Conservation (phyloP, 2,888 invertebrate species). For the Drosophila fungiperda region DNA sequence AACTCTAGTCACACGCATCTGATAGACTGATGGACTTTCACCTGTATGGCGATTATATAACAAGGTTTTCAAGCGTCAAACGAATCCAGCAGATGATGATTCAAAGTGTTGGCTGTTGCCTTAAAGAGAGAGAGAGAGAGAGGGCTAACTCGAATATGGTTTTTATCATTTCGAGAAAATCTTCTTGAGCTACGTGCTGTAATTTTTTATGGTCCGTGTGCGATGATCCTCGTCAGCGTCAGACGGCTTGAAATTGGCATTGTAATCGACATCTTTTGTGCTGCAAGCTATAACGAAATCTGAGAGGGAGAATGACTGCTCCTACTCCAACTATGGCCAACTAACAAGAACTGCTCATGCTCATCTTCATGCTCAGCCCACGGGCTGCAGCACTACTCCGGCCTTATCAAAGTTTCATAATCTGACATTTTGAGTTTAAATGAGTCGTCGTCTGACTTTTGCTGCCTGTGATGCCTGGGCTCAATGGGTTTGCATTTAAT, state of each 20-base stretch:
- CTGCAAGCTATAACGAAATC: conserved; percentile 61
- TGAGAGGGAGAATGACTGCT: conserved; percentile 20
- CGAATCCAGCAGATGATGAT: conserved; percentile 23
- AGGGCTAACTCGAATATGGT: conserved; percentile 12
- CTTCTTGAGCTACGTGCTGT: conserved; percentile 62
- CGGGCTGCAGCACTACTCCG: conserved; percentile 20
- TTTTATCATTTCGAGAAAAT: conserved; percentile 71
- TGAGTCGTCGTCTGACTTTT: conserved; percentile 46
- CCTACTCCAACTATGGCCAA: conserved; percentile 3
- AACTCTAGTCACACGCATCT: conserved; percentile 16
- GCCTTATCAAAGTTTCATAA: conserved; percentile 73
- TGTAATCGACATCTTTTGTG: conserved; percentile 72
- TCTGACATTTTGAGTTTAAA: conserved; percentile 78
- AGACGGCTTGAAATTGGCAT: conserved; percentile 74
- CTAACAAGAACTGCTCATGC: conserved; percentile 29
- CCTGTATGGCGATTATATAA: conserved; percentile 24
- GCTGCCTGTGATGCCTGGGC: conserved; percentile 5
- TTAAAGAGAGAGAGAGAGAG: background rate
- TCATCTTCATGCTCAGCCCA: conserved; percentile 67
- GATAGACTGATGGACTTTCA: conserved; percentile 28
- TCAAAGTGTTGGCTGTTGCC: conserved; percentile 14
- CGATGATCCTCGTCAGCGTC: conserved; percentile 70
- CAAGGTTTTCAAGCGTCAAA: conserved; percentile 30
- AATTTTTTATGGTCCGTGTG: conserved; percentile 60
- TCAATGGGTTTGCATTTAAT: conserved; percentile 69